Conservation (phyloP, 2,888 invertebrate species). For the Spilarctia lutea region DNA sequence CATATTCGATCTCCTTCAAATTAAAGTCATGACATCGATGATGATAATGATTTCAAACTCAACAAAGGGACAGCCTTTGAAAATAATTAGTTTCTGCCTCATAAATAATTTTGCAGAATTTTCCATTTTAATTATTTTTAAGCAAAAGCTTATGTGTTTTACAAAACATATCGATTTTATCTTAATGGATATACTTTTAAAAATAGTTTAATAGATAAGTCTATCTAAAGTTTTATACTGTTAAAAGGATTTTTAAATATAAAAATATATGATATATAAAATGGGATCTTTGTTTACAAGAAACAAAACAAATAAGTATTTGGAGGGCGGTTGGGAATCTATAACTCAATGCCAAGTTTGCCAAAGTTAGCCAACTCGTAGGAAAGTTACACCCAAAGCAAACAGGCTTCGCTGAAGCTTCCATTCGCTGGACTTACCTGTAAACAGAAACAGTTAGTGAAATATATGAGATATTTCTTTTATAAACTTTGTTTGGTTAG, state of each 20-base stretch:
- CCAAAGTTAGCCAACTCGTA: slow-evolving; percentile 76
- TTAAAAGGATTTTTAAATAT: slow-evolving; percentile 29
- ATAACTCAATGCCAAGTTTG: slow-evolving; percentile 85
- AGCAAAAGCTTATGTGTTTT: background rate
- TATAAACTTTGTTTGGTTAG: slow-evolving; percentile 29
- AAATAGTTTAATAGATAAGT: slow-evolving; percentile 8
- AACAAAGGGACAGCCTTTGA: background rate
- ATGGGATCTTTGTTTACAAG: slow-evolving; percentile 79
- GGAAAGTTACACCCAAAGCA: slow-evolving; percentile 73
- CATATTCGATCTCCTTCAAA: background rate
- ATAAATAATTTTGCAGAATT: background rate
- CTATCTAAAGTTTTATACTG: background rate
- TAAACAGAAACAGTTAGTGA: slow-evolving; percentile 74
- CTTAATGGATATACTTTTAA: background rate
- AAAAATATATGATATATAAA: slow-evolving; percentile 65
- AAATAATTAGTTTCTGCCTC: background rate
- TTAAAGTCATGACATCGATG: background rate
- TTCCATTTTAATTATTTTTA: background rate
- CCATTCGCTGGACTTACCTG: slow-evolving; percentile 78
- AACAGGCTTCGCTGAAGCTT: slow-evolving; percentile 70
- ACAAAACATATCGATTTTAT: background rate
- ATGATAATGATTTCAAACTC: no score
- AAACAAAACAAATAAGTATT: slow-evolving; percentile 84
- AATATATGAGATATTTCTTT: slow-evolving; percentile 38
- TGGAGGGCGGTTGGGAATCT: slow-evolving; percentile 82